Percentiles rank a stretch among this genome's conserved stretches.
phyloP scores from a whole-genome alignment of 37 sponge, comb jelly and placozoan species.

The Lycopodina hypogea region DNA sequence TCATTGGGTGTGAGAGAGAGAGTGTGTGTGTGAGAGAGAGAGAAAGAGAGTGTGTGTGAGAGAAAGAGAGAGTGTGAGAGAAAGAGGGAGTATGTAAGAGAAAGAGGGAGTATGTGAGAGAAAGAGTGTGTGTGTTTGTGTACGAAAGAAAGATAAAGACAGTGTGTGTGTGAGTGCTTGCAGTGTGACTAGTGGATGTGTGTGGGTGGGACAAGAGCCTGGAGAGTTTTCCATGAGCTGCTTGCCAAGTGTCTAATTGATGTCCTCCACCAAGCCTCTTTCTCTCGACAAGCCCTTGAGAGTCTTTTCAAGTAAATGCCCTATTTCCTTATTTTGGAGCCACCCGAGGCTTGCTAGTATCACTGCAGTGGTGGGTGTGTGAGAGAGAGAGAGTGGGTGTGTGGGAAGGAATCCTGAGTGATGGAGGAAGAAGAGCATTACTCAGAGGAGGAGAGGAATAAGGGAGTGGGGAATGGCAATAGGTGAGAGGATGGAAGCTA shows the following conservation, averaged over 20 bases:
- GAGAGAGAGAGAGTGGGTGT: slow-evolving; percentile 1
- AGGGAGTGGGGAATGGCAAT: too few species aligned
- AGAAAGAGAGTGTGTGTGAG: too few species aligned
- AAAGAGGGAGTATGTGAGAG: background rate
- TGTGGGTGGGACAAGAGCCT: background rate
- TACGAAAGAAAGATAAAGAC: background rate
- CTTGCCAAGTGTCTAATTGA: background rate
- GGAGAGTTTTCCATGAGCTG: too few species aligned
- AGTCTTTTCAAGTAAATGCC: background rate
- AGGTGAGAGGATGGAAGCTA: too few species aligned
- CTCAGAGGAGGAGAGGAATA: background rate
- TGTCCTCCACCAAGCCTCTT: slow-evolving; percentile 1
- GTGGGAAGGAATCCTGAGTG: background rate
- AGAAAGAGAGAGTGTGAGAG: background rate
- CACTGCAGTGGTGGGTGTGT: background rate
- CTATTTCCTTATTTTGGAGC: background rate
- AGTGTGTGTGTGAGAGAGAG: too few species aligned
- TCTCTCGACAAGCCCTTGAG: slow-evolving; percentile 1
- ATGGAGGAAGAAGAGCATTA: background rate
- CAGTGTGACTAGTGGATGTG: background rate
- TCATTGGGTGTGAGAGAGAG: too few species aligned
- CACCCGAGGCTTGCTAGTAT: background rate
- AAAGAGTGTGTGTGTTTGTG: too few species aligned
- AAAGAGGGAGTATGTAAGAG: background rate
- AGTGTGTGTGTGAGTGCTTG: background rate